Base-by-base conservation (phyloP, 2,797 vertebrate genomes). In the Philypnodon macrostomus region DNA sequence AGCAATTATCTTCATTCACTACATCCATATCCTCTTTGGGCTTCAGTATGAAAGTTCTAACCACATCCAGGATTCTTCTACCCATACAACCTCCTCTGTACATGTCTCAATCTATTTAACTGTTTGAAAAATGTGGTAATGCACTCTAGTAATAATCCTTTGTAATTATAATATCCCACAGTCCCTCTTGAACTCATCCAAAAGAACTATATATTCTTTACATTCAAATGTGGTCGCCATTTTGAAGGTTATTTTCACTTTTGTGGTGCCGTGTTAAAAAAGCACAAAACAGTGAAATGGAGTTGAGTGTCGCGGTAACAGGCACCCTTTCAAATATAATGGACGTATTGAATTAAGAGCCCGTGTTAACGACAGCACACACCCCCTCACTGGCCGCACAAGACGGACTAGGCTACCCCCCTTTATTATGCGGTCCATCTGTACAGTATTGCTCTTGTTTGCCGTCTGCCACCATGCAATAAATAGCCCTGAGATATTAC, bases 341-440 rank as follows among this genome's bases (percentile, higher is more conserved):
- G 76, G 70, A 46, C 47, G 68, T 79, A 85, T 79, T 85, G 80
- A 82, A 73, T 85, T 74, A 80, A 85, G 65, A 78, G 73, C 33
- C 65, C 8, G 38, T 73, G 76, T 77, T 77, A 83, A 83, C 71
- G 53, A 51, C 36, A 21, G 4, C 12, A 17, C 37, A 7, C 19
- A 21, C 19, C 21, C 63, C 61, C 39, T 64, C 67, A n/a, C 55
- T 45, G 26, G 41, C 75, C 67, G 60, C 70, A 73, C 30, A 46
- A 53, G 44, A 74, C 53, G 59, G 63, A 70, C 70, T 68, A 45
- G 36, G 7, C 11, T 17, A 66, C 40, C 29, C 58, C 45, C 33
- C 29, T 77, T n/a, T 73, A 24, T 47, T 54, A 16, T 63, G 31
- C 39, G 62, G 70, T 72, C 70, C 55, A 79, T 76, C 62, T 68